These are phyloP conservation scores for Scolopax bukidnonensis DNA, from an alignment of 2,797 vertebrate genomes.

Conservation along the genomic window DNA sequence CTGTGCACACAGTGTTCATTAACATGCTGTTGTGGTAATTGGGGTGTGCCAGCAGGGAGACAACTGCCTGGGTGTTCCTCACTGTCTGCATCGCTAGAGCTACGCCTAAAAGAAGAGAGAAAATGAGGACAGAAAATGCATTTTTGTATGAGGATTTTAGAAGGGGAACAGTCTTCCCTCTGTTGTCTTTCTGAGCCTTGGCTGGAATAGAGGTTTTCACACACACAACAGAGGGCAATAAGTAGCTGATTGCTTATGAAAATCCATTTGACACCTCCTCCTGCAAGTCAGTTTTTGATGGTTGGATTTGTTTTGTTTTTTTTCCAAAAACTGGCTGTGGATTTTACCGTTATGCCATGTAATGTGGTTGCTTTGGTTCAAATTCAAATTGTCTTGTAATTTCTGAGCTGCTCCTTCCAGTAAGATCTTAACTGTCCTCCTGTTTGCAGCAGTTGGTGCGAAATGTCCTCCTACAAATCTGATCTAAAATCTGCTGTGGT, in stretches of 20 bases:
- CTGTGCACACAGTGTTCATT: rapidly evolving
- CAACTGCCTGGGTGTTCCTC: background rate
- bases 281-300: background rate
- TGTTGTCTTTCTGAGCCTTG: background rate
- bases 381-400: background rate
- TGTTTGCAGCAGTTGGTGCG: background rate
- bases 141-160: background rate
- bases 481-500: background rate
- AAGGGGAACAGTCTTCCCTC: background rate
- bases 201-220: background rate
- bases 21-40: background rate
- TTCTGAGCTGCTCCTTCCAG: background rate
- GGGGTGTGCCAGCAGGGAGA: background rate
- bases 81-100: background rate
- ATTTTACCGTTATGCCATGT: background rate
- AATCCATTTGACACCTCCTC: background rate
- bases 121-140: background rate
- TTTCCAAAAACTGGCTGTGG: background rate
- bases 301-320: background rate
- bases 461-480: background rate
- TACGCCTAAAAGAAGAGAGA: background rate
- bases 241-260: background rate
- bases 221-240: background rate
- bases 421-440: background rate
- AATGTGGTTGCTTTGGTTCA: background rate